Conservation (phyloP, 2,797 vertebrate species). For the Morelia viridis region DNA sequence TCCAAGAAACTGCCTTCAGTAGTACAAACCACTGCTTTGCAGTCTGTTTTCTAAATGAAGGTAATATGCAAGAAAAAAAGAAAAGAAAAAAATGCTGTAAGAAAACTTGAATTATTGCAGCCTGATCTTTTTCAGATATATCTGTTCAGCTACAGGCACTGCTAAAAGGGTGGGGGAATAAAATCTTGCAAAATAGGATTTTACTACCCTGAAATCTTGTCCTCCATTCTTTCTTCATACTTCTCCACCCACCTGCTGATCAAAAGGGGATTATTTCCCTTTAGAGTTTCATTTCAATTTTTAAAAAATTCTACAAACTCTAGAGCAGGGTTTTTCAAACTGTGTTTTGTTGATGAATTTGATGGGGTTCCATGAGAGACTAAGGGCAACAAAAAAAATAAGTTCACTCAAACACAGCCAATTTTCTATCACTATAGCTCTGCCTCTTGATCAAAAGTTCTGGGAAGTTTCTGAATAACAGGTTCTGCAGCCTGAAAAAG, state of each 20-base stretch:
- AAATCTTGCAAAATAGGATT: not conserved
- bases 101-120: not conserved
- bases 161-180: not conserved
- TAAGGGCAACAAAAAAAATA: not conserved
- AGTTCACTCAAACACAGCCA: not conserved
- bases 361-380: not conserved
- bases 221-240: not conserved
- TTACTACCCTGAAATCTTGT: not conserved
- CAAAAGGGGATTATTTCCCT: not conserved
- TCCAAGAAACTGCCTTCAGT: conserved; percentile 75
- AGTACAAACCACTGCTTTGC: conserved; percentile 81
- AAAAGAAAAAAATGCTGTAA: not conserved
- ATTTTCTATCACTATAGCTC: not conserved
- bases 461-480: not conserved
- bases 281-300: not conserved
- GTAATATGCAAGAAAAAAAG: not conserved
- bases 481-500: not conserved
- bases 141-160: not conserved
- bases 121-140: not conserved
- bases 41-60: conserved; percentile 77
- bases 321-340: not conserved
- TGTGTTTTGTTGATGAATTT: not conserved
- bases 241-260: not conserved
- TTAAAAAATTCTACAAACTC: not conserved
- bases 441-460: not conserved